These are phyloP conservation scores for Nothocercus julius DNA, from an alignment of 2,113 vertebrate species.

Conservation along the genomic window DNA sequence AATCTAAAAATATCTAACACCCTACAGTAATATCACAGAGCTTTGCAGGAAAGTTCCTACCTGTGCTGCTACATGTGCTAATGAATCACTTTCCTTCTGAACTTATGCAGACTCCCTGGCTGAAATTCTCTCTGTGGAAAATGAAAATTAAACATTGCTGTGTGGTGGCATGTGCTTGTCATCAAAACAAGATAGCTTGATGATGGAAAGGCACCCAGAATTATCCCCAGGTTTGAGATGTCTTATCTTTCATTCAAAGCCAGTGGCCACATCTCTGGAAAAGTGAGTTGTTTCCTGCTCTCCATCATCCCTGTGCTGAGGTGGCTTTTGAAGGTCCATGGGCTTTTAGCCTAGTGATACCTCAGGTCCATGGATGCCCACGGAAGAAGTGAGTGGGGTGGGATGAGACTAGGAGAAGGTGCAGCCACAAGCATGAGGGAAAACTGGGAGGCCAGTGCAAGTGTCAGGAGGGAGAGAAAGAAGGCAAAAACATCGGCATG, in stretches of 20 bases:
- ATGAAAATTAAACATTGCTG: background rate
- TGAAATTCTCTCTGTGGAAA: background rate
- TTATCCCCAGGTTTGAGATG: background rate
- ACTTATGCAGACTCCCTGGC: background rate
- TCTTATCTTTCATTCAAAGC: background rate
- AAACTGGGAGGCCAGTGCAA: background rate
- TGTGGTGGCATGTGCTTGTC: background rate
- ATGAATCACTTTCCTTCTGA: background rate
- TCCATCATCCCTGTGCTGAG: background rate
- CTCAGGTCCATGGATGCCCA: background rate
- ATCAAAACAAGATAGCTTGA: background rate
- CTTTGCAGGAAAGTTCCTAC: background rate
- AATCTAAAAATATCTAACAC: background rate
- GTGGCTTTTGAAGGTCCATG: background rate
- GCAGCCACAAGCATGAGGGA: background rate
- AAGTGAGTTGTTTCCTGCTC: background rate
- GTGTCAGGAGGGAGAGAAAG: too few species aligned
- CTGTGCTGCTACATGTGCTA: background rate
- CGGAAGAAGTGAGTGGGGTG: background rate
- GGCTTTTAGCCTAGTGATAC: too few species aligned
- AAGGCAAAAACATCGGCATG: background rate
- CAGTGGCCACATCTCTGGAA: background rate
- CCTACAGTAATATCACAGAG: background rate
- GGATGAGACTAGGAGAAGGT: rapidly evolving
- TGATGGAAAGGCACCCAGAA: background rate